Evolutionary conservation across 2,113 vertebrate genomes (phyloP).

Genomic region (Notiomystis cincta): DNA sequence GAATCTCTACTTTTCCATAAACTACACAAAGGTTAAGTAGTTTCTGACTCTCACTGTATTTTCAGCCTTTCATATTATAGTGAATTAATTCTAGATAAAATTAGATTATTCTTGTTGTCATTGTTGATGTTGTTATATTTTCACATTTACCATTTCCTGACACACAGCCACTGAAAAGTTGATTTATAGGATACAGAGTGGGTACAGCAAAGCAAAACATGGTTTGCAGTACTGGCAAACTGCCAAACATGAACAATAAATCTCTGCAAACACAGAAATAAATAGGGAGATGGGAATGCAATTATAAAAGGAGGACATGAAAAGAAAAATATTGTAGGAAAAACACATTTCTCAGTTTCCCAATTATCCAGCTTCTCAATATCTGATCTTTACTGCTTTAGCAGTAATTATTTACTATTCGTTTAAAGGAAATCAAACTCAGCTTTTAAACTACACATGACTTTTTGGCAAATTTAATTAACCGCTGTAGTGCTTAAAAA

Average conservation of each 20-base stretch:
- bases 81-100: not conserved
- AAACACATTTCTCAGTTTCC: not conserved
- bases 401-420: conserved; percentile 20
- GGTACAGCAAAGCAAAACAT: not conserved
- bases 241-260: conserved; percentile 45
- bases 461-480: conserved; percentile 34
- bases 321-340: conserved; percentile 32
- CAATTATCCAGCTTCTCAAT: conserved; percentile 5
- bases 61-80: not conserved
- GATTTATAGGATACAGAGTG: not conserved
- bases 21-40: not conserved
- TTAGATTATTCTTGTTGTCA: not conserved
- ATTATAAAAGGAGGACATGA: not conserved
- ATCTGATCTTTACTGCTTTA: not conserved
- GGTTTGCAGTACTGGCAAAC: not conserved
- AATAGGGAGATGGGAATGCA: conserved; percentile 31
- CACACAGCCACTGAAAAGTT: not conserved
- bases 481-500: not conserved
- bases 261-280: conserved; percentile 50
- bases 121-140: not conserved
- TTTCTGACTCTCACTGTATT: not conserved
- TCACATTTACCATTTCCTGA: not conserved
- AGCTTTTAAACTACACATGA: not conserved
- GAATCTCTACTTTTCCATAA: not conserved
- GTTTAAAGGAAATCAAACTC: conserved; percentile 27